phyloP scores from a whole-genome alignment of 2,888 invertebrate species.

The Petrophora chlorosata region DNA sequence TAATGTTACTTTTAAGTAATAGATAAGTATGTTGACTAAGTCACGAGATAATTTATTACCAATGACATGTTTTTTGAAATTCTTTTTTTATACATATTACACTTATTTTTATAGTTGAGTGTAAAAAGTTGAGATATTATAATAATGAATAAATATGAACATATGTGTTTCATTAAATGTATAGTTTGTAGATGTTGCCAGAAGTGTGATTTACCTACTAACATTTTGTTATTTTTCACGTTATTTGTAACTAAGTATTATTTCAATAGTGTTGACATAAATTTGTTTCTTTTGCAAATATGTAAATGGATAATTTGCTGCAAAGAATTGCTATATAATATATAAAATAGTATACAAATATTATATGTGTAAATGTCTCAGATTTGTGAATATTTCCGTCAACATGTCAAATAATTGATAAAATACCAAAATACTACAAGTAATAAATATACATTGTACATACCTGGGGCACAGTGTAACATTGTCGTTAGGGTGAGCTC shows the following conservation, averaged over 20 bases:
- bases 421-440: no score
- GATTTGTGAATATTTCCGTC: no score
- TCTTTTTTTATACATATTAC: conserved; percentile 63
- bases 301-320: conserved; percentile 8
- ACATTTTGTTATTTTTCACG: conserved; percentile 58
- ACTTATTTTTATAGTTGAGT: conserved; percentile 69
- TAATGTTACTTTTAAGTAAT: conserved; percentile 56
- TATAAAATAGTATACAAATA: no score
- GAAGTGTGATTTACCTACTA: conserved; percentile 78
- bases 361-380: no score
- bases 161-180: conserved; percentile 56
- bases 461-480: no score
- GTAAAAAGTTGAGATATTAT: conserved; percentile 71
- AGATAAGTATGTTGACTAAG: conserved; percentile 77
- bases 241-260: conserved; percentile 33
- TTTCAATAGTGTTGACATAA: conserved; percentile 8
- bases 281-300: conserved; percentile 23
- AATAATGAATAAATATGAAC: conserved; percentile 59
- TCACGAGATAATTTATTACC: conserved; percentile 83
- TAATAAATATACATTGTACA: no score
- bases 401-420: no score
- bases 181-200: conserved; percentile 64
- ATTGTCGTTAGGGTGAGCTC: no score
- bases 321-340: no score
- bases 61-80: conserved; percentile 82